Evolutionary conservation across 2,797 vertebrate genomes (phyloP), one percentile per base, ranked within the genome.

Genomic region (Xiphorhynchus erythropygius): DNA sequence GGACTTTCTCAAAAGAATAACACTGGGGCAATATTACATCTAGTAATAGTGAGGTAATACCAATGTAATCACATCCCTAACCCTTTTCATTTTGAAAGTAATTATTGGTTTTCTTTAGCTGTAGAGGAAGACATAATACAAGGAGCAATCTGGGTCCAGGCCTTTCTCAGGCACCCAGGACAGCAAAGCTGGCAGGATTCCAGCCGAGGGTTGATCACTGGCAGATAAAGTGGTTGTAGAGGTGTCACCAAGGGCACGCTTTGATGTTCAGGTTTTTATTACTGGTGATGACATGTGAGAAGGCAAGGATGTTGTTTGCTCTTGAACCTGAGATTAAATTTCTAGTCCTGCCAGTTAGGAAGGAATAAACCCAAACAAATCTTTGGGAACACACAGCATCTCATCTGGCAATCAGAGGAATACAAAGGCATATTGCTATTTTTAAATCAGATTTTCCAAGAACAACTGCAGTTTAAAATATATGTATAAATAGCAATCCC

Each of bases 221-320:
- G 71, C 41, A 84, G 59, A 68, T 69, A 60, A 76, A 90, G 64
- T n/a, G 37, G 11, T 53, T 52, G 64, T 39, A 55, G 57, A 81
- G 6, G 33, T 81, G 13, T 78, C 76, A 84, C 27, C 25, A 46
- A 74, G 65, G 82, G 39, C 71, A 87, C 16, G 8, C 41, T 87
- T 88, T 94, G 81, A 80, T 89, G 88, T 86, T 85, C 69, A 69
- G 62, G 32, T 24, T 87, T 93, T 95, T 84, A 56, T 94, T 91
- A 59, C 62, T 46, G 41, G 23, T n/a, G 23, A 62, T 81, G 75
- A 84, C 32, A 62, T 18, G 27, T 75, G 75, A 91, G 87, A 69
- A 86, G 68, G 56, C 39, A 89, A 85, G 50, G 62, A 35, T 49
- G 27, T 62, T 47, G 41, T 33, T 90, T 41, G 25, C 25, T 68